phyloP scores from a whole-genome alignment of 2,888 invertebrate genomes.

The Scelioninae gen. 1 region DNA sequence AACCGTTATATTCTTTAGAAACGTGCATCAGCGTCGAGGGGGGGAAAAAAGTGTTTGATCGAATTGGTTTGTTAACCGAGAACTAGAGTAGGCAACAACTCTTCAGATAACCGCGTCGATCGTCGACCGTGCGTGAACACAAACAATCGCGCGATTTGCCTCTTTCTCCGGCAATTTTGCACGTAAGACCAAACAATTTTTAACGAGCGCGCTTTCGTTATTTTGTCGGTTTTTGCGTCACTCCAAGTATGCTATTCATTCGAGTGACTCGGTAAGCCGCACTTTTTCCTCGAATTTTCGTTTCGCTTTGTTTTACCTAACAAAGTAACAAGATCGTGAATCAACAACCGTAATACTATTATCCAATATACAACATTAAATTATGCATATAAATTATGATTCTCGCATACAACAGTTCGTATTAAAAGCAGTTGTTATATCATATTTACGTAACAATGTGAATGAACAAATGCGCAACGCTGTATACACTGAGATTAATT shows the following conservation, averaged over 20 bases:
- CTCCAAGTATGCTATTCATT: no score
- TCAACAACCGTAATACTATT: constrained; percentile 48
- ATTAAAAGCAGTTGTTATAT: constrained; percentile 51
- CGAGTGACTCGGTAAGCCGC: no score
- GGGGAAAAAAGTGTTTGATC: constrained; percentile 7
- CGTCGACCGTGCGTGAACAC: constrained; percentile 12
- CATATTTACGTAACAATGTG: constrained; percentile 37
- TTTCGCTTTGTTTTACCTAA: constrained; percentile 41
- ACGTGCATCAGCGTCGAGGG: background rate
- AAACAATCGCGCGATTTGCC: constrained; percentile 20
- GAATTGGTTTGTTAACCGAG: constrained; percentile 26
- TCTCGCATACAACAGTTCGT: constrained; percentile 47
- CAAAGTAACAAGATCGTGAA: constrained; percentile 46
- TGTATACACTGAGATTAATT: constrained; percentile 35
- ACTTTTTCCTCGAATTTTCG: constrained; percentile 15
- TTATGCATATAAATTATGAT: constrained; percentile 41
- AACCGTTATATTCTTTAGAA: background rate
- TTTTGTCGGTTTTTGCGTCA: background rate
- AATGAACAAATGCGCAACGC: constrained; percentile 53
- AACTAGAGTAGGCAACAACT: constrained; percentile 5
- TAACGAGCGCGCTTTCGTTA: constrained; percentile 9
- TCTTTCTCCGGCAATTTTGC: no score
- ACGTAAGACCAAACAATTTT: constrained; percentile 42
- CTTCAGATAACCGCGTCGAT: constrained; percentile 15
- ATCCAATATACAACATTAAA: constrained; percentile 47